Evolutionary conservation across 2,888 invertebrate genomes (phyloP).

Genomic region (Dioctria rufipes): DNA sequence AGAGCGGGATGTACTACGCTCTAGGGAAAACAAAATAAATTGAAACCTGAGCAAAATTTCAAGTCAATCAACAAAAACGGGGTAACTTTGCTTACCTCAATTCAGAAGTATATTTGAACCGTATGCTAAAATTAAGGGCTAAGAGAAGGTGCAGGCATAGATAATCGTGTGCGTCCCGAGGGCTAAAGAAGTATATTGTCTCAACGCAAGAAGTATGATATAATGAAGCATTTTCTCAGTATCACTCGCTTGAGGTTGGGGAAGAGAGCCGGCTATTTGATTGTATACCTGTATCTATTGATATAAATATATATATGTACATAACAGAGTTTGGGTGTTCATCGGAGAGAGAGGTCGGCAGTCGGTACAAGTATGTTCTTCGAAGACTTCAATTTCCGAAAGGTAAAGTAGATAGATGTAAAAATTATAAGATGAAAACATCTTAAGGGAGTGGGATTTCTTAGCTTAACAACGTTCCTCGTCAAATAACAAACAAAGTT

Average conservation of each 20-base stretch:
- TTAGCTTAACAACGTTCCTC: not conserved
- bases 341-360: too few species aligned
- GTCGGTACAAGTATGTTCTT: too few species aligned
- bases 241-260: not conserved
- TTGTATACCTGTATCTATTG: too few species aligned
- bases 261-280: not conserved
- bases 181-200: conserved; percentile 18
- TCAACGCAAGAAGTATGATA: conserved; percentile 2
- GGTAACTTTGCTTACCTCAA: too few species aligned
- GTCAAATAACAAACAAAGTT: conserved; percentile 16
- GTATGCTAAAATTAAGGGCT: too few species aligned
- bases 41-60: too few species aligned
- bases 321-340: not conserved
- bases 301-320: not conserved
- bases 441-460: not conserved
- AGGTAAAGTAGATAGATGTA: too few species aligned
- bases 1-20: too few species aligned
- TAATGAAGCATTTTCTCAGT: conserved; percentile 17
- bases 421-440: conserved; percentile 28
- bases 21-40: too few species aligned
- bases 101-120: too few species aligned
- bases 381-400: too few species aligned
- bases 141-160: not conserved
- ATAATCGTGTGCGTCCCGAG: conserved; percentile 15
- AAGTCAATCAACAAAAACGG: too few species aligned